A percentile compares a stretch with the other conserved stretches of the same genome.
These are phyloP conservation scores for Heteropelma amictum DNA, from an alignment of 2,888 invertebrate species.

Conservation along the genomic window DNA sequence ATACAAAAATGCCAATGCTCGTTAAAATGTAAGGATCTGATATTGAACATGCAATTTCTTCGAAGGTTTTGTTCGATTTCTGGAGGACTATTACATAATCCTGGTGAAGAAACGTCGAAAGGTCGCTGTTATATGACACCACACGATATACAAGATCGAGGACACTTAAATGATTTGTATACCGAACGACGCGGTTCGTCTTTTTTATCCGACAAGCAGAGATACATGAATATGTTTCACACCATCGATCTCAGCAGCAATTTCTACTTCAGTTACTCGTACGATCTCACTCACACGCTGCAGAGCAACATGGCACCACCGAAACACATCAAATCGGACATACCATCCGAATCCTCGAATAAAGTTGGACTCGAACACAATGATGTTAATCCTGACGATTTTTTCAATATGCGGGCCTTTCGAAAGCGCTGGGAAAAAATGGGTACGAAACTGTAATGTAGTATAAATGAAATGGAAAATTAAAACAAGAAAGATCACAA, in stretches of 20 bases:
- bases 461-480: no score
- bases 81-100: slow-evolving; percentile 98
- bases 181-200: slow-evolving; percentile 87
- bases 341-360: slow-evolving; percentile 72
- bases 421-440: slow-evolving; percentile 64
- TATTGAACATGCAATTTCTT: no score
- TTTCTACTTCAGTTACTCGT: slow-evolving; percentile 98
- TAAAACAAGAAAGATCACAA: no score
- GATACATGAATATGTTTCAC: slow-evolving; percentile 97
- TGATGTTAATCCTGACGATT: slow-evolving; percentile 79
- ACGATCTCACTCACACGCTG: slow-evolving; percentile 95
- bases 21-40: no score
- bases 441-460: slow-evolving; percentile 64
- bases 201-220: slow-evolving; percentile 91
- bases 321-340: slow-evolving; percentile 82
- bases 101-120: slow-evolving; percentile 95
- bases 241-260: slow-evolving; percentile 98
- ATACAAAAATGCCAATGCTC: slow-evolving; percentile 32
- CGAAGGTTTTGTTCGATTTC: slow-evolving; percentile 92
- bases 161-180: slow-evolving; percentile 97
- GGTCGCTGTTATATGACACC: slow-evolving; percentile 95
- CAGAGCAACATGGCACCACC: slow-evolving; percentile 95
- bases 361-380: slow-evolving; percentile 21
- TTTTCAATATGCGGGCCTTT: slow-evolving; percentile 81
- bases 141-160: slow-evolving; percentile 98